Evolutionary conservation across 2,797 vertebrate genomes (phyloP), one percentile per base, ranked within the genome.

Genomic region (Crenichthys baileyi): DNA sequence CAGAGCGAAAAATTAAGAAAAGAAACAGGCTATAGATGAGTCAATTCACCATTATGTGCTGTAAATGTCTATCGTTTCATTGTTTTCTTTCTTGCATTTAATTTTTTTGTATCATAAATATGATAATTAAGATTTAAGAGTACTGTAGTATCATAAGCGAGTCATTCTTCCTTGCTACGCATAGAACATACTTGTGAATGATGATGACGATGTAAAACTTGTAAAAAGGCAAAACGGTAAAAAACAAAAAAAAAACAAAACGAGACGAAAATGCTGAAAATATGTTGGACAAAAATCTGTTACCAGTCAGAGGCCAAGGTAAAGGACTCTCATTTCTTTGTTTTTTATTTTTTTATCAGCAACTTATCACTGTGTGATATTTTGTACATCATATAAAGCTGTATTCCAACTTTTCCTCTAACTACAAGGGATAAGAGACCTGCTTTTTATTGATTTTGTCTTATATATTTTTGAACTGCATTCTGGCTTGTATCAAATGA

Each of bases 351-450:
- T 96, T 95, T 95, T 94, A 95, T 93, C 94, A 94, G 93, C 95
- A 95, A 91, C 91, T 96, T 97, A 97, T 97, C 96, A 97, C 97
- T 97, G 96, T 97, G 97, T 97, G 97, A 97, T 97, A 97, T 96
- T 97, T 96, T 96, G 93, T 94, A 96, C 91, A 95, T 95, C 94
- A 95, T 95, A 95, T 95, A 95, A 96, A 93, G 91, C 95, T 95
- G 93, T 94, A 95, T 94, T 96, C 92, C 89, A 95, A 94, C 88
- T 77, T 95, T 95, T 95, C 92, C 93, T 96, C 92, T 90, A 94
- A 95, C 87, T 93, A 92, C 93, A 94, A 95, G 93, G 93, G 92
- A 95, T 92, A 93, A 93, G 91, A 94, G 92, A 93, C 95, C 93
- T 95, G 94, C 94, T 93, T 94, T 95, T 91, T 95, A 94, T 95